A percentile compares a stretch with the other conserved stretches of the same genome.
Evolutionary conservation across 1,140 invertebrate species (phyloP).

Genomic region (Saccostrea glomerata): DNA sequence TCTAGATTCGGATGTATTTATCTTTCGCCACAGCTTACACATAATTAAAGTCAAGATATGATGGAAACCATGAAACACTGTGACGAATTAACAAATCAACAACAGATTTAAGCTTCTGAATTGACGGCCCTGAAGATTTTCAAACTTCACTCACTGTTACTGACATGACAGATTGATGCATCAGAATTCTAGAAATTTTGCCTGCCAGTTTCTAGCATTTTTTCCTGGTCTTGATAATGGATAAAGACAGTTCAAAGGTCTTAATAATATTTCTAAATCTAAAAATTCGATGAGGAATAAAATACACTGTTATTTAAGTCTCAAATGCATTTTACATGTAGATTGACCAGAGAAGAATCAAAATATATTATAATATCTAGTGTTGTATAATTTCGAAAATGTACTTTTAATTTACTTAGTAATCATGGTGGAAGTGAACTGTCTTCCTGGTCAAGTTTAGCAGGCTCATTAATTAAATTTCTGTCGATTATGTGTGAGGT

Average conservation of each 20-base stretch:
- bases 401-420: too few species aligned
- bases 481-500: too few species aligned
- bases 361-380: too few species aligned
- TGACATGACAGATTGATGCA: not conserved
- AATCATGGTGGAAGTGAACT: too few species aligned
- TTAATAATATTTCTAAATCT: not conserved
- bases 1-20: not conserved
- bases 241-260: not conserved
- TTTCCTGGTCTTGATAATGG: not conserved
- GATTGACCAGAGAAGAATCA: too few species aligned
- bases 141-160: not conserved
- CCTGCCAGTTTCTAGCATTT: not conserved
- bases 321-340: too few species aligned
- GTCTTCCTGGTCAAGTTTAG: too few species aligned
- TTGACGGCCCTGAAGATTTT: not conserved
- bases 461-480: too few species aligned
- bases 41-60: constrained; percentile 35
- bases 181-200: not conserved
- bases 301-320: too few species aligned
- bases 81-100: constrained; percentile 26
- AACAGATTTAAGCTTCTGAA: not conserved
- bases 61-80: not conserved
- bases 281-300: not conserved
- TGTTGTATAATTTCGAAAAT: too few species aligned
- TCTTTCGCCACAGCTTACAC: not conserved